Evolutionary conservation across 2,888 invertebrate genomes (phyloP), one percentile per base, ranked within the genome.

Genomic region (Torymus auratus): DNA sequence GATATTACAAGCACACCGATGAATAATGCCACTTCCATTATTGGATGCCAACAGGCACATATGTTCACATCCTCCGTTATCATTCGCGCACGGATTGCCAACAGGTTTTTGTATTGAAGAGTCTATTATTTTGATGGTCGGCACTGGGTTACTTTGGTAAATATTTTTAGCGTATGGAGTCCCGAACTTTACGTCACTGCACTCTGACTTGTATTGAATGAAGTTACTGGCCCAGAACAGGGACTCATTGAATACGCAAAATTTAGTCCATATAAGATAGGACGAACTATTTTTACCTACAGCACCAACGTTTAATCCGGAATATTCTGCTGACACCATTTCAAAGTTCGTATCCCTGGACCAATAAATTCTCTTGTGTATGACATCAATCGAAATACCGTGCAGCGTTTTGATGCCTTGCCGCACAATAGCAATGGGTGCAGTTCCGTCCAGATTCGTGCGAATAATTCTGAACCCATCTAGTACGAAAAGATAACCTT

Each of bases 21-120:
- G n/a, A 13, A n/a, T 50, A 10, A 56, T 50, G 3, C n/a, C 5
- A 50, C 41, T 69, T 2, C 12, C 53, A 14, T 5, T 60, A 12
- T 55, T 28, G 12, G 28, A 69, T 12, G 14, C 62, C 13, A 72
- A 41, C 23, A 82, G 17, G 13, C 82, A 82, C 74, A 80, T 67
- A 11, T 80, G 80, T 60, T 80, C 64, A 23, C 82, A 82, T 14
- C 64, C 80, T 0, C 78, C 82, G 13, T 82, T 80, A n/a, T 65
- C 14, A 5, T 41, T 65, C 10, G 15, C 50, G 13, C 82, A 82
- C 7, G 75, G 71, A 61, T 71, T 75, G 7, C 20, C 1, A 4
- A 10, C 11, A 41, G 58, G 1, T 0, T 13, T 50, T 50, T 17
- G 62, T 23, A 28, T 10, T 0, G 53, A 62, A 12, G 20, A 55